These are phyloP conservation scores for Taenioides sp. DNA, from an alignment of 2,797 vertebrate genomes.

Conservation along the genomic window DNA sequence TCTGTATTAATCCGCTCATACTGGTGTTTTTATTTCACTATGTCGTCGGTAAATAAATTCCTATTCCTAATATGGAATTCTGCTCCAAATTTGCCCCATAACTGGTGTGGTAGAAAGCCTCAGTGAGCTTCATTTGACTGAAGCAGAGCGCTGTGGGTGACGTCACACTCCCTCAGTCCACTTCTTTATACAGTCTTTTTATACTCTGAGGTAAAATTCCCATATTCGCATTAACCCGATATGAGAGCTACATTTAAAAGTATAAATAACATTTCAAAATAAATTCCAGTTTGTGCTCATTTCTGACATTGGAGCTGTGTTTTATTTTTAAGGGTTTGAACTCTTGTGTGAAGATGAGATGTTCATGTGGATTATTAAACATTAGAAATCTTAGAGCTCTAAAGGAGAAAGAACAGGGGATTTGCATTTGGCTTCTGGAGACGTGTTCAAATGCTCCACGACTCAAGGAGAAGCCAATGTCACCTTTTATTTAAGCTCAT, in stretches of 20 bases:
- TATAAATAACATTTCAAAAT: neutral
- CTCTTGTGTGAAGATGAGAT: constrained; percentile 44
- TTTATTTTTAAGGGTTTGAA: constrained; percentile 1
- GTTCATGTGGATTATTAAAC: constrained; percentile 31
- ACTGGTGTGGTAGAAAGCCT: no score
- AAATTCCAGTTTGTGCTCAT: neutral
- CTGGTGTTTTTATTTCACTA: no score
- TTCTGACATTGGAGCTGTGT: constrained; percentile 31
- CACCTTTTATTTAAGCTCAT: constrained; percentile 1
- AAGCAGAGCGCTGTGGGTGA: no score
- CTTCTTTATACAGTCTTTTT: no score
- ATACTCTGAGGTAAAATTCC: no score
- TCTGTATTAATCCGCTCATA: no score
- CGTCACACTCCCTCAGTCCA: no score
- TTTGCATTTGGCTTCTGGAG: constrained; percentile 35
- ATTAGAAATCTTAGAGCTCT: constrained; percentile 12
- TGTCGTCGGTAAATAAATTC: no score
- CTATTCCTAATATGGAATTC: no score
- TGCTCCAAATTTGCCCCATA: no score
- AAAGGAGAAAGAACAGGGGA: constrained; percentile 38
- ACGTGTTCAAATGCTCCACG: constrained; percentile 20
- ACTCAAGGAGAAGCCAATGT: constrained; percentile 27
- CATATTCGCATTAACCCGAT: neutral
- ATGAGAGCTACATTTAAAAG: neutral
- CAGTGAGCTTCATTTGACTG: no score